These are phyloP conservation scores for Lota lota DNA, from an alignment of 2,113 vertebrate species.

Conservation along the genomic window DNA sequence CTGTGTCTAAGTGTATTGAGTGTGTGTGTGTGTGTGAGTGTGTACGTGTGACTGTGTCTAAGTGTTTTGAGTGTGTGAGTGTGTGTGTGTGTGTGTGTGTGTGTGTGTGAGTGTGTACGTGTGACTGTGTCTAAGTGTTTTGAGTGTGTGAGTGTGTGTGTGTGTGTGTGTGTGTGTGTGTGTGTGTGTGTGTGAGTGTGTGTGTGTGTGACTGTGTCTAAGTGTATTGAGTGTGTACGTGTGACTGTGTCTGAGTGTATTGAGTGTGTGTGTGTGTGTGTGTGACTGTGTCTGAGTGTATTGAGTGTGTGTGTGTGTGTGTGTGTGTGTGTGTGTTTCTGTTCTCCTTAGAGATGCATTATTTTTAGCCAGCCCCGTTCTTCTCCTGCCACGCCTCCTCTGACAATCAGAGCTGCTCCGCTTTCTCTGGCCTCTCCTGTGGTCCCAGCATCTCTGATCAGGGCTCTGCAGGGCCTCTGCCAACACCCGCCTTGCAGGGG, in stretches of 20 bases:
- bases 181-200: no score
- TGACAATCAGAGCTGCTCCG: conserved; percentile 72
- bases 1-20: no score
- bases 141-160: no score
- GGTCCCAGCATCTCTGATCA: conserved; percentile 61
- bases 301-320: conserved; percentile 28
- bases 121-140: conserved; percentile 27
- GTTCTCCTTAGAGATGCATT: conserved; percentile 75
- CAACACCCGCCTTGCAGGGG: no score
- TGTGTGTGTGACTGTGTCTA: no score
- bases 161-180: no score
- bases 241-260: no score
- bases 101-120: conserved; percentile 54
- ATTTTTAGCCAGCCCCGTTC: conserved; percentile 78
- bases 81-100: conserved; percentile 17
- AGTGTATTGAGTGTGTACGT: no score
- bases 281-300: conserved; percentile 8
- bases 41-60: no score
- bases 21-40: no score
- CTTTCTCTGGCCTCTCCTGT: conserved; percentile 71
- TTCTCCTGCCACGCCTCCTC: conserved; percentile 53
- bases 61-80: background rate
- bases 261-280: conserved; percentile 9
- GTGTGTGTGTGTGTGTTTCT: conserved; percentile 66
- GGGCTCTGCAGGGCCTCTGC: conserved; percentile 51